Conservation (phyloP, 2,888 invertebrate species). For the Hoplodrina blanda region DNA sequence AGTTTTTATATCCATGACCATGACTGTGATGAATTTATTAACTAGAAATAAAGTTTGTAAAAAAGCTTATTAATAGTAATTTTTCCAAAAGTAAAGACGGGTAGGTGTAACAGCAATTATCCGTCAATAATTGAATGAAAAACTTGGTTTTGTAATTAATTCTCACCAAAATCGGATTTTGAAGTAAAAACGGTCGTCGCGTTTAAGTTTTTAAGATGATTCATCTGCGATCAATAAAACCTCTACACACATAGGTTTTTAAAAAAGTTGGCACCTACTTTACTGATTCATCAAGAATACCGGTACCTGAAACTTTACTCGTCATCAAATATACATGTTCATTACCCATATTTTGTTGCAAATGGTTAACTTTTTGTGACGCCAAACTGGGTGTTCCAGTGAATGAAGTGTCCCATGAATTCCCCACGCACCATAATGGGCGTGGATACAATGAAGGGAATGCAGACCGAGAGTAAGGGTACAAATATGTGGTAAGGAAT, state of each 20-base stretch:
- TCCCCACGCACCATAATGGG: conserved; percentile 73
- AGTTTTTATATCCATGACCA: background rate
- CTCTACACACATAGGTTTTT: background rate
- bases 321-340: conserved; percentile 20
- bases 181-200: conserved; percentile 4
- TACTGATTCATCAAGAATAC: background rate
- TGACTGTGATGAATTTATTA: conserved; percentile 11
- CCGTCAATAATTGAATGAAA: conserved; percentile 17
- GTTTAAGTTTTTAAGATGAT: conserved; percentile 20
- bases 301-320: background rate
- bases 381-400: conserved; percentile 74
- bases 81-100: conserved; percentile 26
- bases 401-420: conserved; percentile 77
- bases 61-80: conserved; percentile 19
- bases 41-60: conserved; percentile 5
- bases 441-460: conserved; percentile 78
- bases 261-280: background rate
- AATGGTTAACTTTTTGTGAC: conserved; percentile 52
- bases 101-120: conserved; percentile 48
- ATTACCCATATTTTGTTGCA: background rate
- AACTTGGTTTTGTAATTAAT: conserved; percentile 41
- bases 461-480: conserved; percentile 72
- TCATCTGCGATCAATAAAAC: conserved; percentile 21
- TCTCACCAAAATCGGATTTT: conserved; percentile 24
- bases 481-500: conserved; percentile 83